Base-by-base conservation (phyloP, 2,888 invertebrate species). In the Serripes groenlandicus region DNA sequence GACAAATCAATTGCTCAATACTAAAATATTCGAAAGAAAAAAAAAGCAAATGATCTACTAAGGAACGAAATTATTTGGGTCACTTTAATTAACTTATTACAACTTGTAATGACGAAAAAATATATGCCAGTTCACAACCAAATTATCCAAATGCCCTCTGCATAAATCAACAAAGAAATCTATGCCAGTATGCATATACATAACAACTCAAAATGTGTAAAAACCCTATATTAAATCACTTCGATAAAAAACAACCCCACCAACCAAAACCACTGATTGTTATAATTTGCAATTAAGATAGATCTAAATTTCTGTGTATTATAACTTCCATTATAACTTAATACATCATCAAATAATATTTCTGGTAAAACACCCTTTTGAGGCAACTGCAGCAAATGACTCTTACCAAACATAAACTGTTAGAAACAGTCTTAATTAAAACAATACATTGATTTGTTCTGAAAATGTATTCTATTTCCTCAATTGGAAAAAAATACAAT, bases 11-110 rank as follows among this genome's bases (percentile, higher is more conserved):
- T n/a, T 5, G 26, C 23, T 1, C 23, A 26, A 23, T 34, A 64
- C 18, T 34, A 23, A 3, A 23, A n/a, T 32, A 62, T 35, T 34
- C 5, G 21, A n/a, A 30, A 18, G 52, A 3, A 54, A 32, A 34
- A 78, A 78, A 66, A 68, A 49, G 62, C 74, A 69, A 78, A 78
- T 74, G 74, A 68, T 73, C 74, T 74, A 74, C 78, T 15, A 78
- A 73, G 78, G 78, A 78, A 74, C 78, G 74, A 78, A 78, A 78
- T 26, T 7, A 54, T 30, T 75, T 66, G 37, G 66, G 66, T 66
- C 66, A 66, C 26, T n/a, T 34, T 18, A 32, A 30, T 15, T 30
- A 34, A 62, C 18, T 34, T 62, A n/a, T n/a, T 34, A 21, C 30
- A 60, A 1, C 30, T 18, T 30, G 28, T 3, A 9, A 1, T 26